Conservation (phyloP, 2,888 invertebrate genomes). For the Luffia ferchaultella region DNA sequence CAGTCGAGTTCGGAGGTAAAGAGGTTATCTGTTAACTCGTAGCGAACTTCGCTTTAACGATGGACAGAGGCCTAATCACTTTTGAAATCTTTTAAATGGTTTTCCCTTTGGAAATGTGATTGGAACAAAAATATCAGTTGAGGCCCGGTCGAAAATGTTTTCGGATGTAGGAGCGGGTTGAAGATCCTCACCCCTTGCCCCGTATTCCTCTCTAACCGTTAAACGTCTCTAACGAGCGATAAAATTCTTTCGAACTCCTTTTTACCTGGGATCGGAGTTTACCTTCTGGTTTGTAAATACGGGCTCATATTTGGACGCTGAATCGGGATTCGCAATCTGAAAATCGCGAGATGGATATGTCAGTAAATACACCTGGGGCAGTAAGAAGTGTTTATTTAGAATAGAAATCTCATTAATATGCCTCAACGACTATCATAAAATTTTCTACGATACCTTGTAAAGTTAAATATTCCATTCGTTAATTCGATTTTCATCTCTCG, state of each 20-base stretch:
- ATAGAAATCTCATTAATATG: too few relatives aligned
- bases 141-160: neutral
- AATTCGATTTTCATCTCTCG: too few relatives aligned
- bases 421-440: too few relatives aligned
- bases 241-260: constrained; percentile 52
- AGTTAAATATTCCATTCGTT: too few relatives aligned
- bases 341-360: constrained; percentile 30
- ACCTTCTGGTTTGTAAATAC: constrained; percentile 60
- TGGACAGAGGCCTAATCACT: neutral
- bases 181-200: neutral
- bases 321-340: constrained; percentile 49
- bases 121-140: neutral
- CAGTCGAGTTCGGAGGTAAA: neutral
- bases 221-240: constrained; percentile 58
- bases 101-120: neutral
- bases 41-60: neutral
- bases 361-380: too few relatives aligned
- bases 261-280: constrained; percentile 54
- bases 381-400: too few relatives aligned
- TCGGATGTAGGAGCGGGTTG: neutral
- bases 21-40: neutral
- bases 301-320: constrained; percentile 48
- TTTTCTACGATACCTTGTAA: too few relatives aligned
- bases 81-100: neutral
- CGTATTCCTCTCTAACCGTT: constrained; percentile 22